Evolutionary conservation across 1,140 invertebrate genomes (phyloP), one percentile per base, ranked within the genome.

Genomic region (Octopus sinensis): DNA sequence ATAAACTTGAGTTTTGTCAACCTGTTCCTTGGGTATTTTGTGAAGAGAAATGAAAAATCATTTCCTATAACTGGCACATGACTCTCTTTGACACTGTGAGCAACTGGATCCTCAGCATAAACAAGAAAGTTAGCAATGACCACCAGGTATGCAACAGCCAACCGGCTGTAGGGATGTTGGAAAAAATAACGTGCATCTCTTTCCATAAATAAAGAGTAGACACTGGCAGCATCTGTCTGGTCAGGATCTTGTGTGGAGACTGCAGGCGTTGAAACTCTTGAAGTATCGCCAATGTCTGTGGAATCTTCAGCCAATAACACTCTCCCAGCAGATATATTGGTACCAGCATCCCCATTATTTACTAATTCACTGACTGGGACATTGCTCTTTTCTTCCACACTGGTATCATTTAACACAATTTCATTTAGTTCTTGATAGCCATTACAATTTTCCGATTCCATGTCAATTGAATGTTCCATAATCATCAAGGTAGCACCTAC

Each of bases 101-200:
- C 92, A 13, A 93, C 90, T n/a, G 92, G 92, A 86, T 93, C 92
- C 84, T 93, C 92, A 30, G 92, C 92, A 87, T 93, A 93, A 12
- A 93, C 91, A 51, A 93, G 87, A 84, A 93, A 93, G 86, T 93
- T 77, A 84, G 92, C 93, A 84, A 93, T 92, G 43, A 92, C 92
- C 13, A 93, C 92, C 84, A 92, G 90, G 84, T 92, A 92, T 4
- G 92, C 91, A 62, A 92, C 88, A 84, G 92, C 90, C 3, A 93
- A 85, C 9, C 92, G 86, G 51, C 91, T 86, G 84, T 92, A 93
- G 6, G 92, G 92, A 86, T 93, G 92, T 86, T 93, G 92, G 86
- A 93, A 93, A 84, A 92, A 92, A 86, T 92, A 93, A 54, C 90
- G 87, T 71, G 87, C 86, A 81, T 93, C 92, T 82, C 91, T 91